phyloP scores from a whole-genome alignment of 2,113 vertebrate species.

The Sturnus vulgaris region DNA sequence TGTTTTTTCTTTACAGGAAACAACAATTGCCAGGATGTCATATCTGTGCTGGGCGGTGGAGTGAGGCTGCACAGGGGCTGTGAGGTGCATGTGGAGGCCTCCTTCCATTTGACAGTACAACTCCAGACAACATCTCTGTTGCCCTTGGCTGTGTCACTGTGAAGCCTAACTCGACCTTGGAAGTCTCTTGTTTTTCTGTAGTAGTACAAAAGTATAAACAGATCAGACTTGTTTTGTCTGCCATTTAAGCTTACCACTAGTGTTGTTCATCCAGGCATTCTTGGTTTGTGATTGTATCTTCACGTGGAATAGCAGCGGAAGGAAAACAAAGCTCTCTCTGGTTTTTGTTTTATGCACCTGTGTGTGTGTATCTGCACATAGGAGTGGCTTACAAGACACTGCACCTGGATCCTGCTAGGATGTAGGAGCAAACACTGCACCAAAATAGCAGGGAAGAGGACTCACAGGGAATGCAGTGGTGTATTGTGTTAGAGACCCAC shows the following conservation, averaged over 20 bases:
- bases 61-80: not conserved
- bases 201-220: not conserved
- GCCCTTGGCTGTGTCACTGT: not conserved
- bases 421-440: not conserved
- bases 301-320: not conserved
- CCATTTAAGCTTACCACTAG: not conserved
- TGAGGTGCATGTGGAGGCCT: not conserved
- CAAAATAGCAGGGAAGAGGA: not conserved
- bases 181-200: not conserved
- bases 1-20: not conserved
- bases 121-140: not conserved
- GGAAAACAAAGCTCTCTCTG: not conserved
- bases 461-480: accelerated
- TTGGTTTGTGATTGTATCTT: not conserved
- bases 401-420: not conserved
- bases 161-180: not conserved
- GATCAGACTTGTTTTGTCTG: conserved; percentile 18
- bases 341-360: not conserved
- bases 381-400: not conserved
- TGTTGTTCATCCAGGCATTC: not conserved
- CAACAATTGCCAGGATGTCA: not conserved
- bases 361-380: not conserved
- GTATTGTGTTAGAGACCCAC: not conserved
- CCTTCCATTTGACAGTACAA: not conserved
- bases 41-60: not conserved